Percentiles rank a stretch among this genome's conserved stretches.
Evolutionary conservation across 2,797 vertebrate genomes (phyloP).

Genomic region (Crenichthys baileyi): DNA sequence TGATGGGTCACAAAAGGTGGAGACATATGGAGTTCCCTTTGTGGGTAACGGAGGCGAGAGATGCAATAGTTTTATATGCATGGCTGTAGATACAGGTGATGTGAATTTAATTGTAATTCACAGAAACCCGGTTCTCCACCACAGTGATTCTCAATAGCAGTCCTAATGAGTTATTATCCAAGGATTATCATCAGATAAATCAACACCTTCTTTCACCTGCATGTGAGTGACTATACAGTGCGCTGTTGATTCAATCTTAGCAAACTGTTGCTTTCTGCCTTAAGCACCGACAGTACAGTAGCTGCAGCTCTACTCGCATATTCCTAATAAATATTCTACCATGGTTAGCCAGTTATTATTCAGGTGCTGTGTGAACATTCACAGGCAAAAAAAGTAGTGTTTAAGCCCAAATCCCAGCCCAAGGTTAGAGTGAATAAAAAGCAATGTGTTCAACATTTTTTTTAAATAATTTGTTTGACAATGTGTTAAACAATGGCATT

Average conservation of each 20-base stretch:
- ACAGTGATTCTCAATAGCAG: background rate
- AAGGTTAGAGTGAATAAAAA: background rate
- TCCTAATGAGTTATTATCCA: background rate
- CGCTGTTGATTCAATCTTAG: constrained; percentile 49
- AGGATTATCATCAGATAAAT: background rate
- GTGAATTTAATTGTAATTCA: background rate
- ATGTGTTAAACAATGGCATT: constrained; percentile 1
- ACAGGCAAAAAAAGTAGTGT: background rate
- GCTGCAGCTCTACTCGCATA: background rate
- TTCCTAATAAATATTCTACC: constrained; percentile 18
- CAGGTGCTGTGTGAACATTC: background rate
- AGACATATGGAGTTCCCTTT: constrained; percentile 44
- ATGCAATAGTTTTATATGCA: constrained; percentile 25
- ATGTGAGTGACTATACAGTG: background rate
- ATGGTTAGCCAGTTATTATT: background rate
- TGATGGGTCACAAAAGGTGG: constrained; percentile 40
- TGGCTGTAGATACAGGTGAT: constrained; percentile 48
- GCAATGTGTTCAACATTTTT: constrained; percentile 3
- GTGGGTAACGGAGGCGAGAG: constrained; percentile 42
- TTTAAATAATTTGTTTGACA: background rate
- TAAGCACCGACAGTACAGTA: background rate
- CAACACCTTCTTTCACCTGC: background rate
- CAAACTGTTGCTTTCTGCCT: constrained; percentile 40
- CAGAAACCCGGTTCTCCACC: background rate
- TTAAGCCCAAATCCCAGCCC: constrained; percentile 2